Conservation (phyloP, 1,140 invertebrate genomes). For the Psilanteris sp. region DNA sequence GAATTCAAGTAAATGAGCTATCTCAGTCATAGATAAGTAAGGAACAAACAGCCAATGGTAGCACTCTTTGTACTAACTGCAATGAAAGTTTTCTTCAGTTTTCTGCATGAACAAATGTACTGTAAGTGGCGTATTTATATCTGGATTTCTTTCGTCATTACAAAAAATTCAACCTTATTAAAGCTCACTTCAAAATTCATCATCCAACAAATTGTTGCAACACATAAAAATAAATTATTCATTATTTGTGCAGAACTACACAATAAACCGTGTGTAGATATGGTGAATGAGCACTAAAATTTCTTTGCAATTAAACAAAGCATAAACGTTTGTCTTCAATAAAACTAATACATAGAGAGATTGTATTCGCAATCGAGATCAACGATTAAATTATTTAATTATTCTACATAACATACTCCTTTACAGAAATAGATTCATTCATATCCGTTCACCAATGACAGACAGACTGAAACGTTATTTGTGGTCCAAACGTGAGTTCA, state of each 20-base stretch:
- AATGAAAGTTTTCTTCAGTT: slow-evolving; percentile 38
- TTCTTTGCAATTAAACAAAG: too few relatives aligned
- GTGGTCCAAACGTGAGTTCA: too few relatives aligned
- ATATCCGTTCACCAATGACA: too few relatives aligned
- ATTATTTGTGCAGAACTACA: not conserved
- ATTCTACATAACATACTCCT: too few relatives aligned
- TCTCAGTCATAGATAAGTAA: slow-evolving; percentile 43
- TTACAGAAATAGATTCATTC: too few relatives aligned
- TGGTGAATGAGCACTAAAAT: too few relatives aligned
- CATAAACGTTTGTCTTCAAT: too few relatives aligned
- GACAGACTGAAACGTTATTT: too few relatives aligned
- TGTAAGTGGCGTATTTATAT: slow-evolving; percentile 31
- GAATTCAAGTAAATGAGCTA: slow-evolving; percentile 41
- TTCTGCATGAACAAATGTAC: slow-evolving; percentile 29
- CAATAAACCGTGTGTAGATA: too few relatives aligned
- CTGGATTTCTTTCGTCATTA: slow-evolving; percentile 9
- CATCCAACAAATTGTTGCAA: slow-evolving; percentile 4
- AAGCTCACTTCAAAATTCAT: slow-evolving; percentile 21
- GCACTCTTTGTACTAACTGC: slow-evolving; percentile 31
- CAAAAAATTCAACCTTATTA: slow-evolving; percentile 24
- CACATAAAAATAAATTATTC: not conserved
- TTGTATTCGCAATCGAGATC: too few relatives aligned
- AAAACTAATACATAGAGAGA: too few relatives aligned
- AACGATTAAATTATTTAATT: too few relatives aligned
- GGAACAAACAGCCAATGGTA: slow-evolving; percentile 27